Percentiles rank a stretch among this genome's conserved stretches.
These are phyloP conservation scores for Listronotus oregonensis DNA, from an alignment of 1,140 invertebrate genomes.

Conservation along the genomic window DNA sequence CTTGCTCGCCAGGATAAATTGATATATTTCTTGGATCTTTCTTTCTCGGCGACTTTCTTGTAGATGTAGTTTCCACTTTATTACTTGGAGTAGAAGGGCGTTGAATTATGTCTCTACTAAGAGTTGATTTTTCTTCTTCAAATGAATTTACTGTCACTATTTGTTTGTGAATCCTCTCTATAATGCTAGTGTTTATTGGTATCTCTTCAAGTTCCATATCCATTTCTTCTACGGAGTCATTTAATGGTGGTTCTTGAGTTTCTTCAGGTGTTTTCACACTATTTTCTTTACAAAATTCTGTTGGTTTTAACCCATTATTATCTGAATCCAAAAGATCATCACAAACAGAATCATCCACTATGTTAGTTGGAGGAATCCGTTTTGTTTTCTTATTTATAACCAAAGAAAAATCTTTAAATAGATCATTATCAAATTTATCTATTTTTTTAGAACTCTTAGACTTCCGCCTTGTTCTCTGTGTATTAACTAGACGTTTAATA, in stretches of 20 bases:
- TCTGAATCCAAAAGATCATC: conserved; percentile 27
- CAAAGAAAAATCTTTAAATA: conserved; percentile 40
- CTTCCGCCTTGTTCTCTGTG: conserved; percentile 36
- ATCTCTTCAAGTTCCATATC: conserved; percentile 44
- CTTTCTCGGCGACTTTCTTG: conserved; percentile 8
- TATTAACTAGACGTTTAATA: conserved; percentile 3
- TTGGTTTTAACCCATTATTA: background rate
- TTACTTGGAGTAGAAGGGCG: background rate
- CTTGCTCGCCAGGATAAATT: no score
- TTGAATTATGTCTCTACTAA: background rate
- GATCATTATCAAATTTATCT: conserved; percentile 34
- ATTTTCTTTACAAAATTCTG: conserved; percentile 3
- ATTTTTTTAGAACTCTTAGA: conserved; percentile 41
- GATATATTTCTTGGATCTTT: background rate
- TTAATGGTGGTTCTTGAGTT: conserved; percentile 7
- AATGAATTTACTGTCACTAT: background rate
- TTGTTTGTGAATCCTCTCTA: conserved; percentile 29
- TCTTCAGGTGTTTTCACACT: background rate
- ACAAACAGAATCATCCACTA: conserved; percentile 31
- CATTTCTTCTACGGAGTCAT: conserved; percentile 43
- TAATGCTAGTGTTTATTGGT: conserved; percentile 35
- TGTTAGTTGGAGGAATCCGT: conserved; percentile 29
- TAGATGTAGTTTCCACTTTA: background rate
- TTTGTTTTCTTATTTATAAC: conserved; percentile 43
- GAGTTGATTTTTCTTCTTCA: background rate